Percentiles rank a stretch among this genome's conserved stretches.
Conservation (phyloP, 2,888 invertebrate genomes). For the Bursaphelenchus okinawaensis region DNA sequence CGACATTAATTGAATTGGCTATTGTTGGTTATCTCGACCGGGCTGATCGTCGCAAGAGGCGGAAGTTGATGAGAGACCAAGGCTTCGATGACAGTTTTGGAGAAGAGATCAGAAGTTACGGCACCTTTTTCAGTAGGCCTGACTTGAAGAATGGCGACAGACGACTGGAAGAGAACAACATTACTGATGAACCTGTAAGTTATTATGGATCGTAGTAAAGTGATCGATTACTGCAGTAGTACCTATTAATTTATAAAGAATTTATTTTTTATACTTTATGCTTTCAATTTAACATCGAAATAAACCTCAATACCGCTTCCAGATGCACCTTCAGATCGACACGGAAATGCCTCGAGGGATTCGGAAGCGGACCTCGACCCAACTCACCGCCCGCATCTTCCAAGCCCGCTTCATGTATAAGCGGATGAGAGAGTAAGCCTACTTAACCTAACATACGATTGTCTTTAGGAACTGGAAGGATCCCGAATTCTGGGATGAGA, state of each 20-base stretch:
- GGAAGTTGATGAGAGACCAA: neutral
- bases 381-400: slow-evolving; percentile 22
- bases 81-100: slow-evolving; percentile 5
- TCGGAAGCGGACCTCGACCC: slow-evolving; percentile 6
- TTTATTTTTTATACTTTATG: no score
- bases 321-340: neutral
- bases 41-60: slow-evolving; percentile 6
- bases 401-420: slow-evolving; percentile 21
- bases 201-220: no score
- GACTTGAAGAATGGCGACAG: neutral
- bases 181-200: neutral
- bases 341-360: neutral
- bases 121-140: slow-evolving; percentile 13
- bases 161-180: neutral
- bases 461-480: slow-evolving; percentile 29
- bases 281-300: no score
- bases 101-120: slow-evolving; percentile 16
- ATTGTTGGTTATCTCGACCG: slow-evolving; percentile 36
- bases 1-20: slow-evolving; percentile 30
- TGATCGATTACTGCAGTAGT: no score
- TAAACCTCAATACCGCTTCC: no score
- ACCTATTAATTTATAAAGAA: no score
- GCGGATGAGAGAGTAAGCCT: slow-evolving; percentile 14
- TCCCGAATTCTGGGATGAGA: slow-evolving; percentile 31
- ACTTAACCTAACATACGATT: neutral